These are phyloP conservation scores for Mya arenaria DNA, from an alignment of 1,140 invertebrate genomes.

Conservation along the genomic window DNA sequence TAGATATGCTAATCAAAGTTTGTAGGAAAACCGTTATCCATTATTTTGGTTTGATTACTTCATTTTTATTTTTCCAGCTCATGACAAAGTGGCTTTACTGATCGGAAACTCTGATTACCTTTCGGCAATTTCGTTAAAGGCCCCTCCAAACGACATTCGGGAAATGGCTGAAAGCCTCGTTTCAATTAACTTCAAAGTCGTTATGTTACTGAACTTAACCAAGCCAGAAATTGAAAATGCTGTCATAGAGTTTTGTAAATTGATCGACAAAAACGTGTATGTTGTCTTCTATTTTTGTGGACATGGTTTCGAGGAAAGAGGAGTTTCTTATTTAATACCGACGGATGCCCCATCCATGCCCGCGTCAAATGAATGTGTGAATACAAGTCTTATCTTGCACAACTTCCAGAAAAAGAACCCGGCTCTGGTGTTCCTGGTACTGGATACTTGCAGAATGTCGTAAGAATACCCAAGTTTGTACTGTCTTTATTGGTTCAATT, in stretches of 20 bases:
- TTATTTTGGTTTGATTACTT: no score
- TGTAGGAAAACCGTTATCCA: no score
- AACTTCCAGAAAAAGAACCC: constrained; percentile 77
- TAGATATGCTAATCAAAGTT: no score
- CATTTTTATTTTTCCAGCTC: no score
- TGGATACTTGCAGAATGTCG: constrained; percentile 81
- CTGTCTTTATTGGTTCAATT: no score
- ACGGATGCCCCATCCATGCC: constrained; percentile 80
- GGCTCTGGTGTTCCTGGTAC: constrained; percentile 80
- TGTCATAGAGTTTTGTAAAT: constrained; percentile 78
- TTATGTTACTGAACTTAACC: constrained; percentile 81
- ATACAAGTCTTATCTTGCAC: constrained; percentile 69
- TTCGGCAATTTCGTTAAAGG: constrained; percentile 76
- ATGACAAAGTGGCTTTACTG: constrained; percentile 82
- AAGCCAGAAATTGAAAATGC: constrained; percentile 80
- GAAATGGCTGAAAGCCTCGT: constrained; percentile 69
- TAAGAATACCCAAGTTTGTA: no score
- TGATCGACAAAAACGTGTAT: constrained; percentile 81
- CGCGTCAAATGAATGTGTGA: constrained; percentile 79
- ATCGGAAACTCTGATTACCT: constrained; percentile 81
- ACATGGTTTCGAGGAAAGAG: constrained; percentile 82
- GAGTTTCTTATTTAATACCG: constrained; percentile 81
- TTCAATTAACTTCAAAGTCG: constrained; percentile 81
- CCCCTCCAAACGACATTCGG: constrained; percentile 79
- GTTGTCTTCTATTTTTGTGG: constrained; percentile 83